Percentiles rank a stretch among this genome's conserved stretches.
phyloP scores from a whole-genome alignment of 2,888 invertebrate species.

The Sinodicranocentrus sp. region DNA sequence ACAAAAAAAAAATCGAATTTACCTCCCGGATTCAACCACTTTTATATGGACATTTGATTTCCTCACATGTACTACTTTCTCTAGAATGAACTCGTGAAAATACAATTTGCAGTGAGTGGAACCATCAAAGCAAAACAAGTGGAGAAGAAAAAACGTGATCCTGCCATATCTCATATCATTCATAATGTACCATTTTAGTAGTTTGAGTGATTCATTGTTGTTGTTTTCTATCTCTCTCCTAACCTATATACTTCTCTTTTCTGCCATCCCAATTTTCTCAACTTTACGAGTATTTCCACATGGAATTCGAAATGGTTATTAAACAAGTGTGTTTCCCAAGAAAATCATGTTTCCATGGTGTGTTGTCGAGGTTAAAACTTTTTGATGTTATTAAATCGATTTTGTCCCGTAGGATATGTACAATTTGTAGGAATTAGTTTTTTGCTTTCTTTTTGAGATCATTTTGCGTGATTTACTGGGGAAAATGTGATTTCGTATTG shows the following conservation, averaged over 20 bases:
- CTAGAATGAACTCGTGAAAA: neutral
- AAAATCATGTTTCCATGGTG: too few relatives aligned
- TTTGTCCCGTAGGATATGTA: too few relatives aligned
- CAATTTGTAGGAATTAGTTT: too few relatives aligned
- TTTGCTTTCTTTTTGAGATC: too few relatives aligned
- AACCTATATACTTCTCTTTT: neutral
- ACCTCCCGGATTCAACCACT: slow-evolving; percentile 42
- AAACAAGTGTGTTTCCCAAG: too few relatives aligned
- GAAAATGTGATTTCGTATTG: too few relatives aligned
- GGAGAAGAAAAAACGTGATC: neutral
- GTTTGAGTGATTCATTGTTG: slow-evolving; percentile 11
- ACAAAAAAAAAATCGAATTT: slow-evolving; percentile 44
- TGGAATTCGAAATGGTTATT: too few relatives aligned
- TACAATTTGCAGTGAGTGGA: slow-evolving; percentile 43
- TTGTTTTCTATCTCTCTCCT: too few relatives aligned
- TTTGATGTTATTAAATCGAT: too few relatives aligned
- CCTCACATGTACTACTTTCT: neutral
- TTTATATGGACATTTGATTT: neutral
- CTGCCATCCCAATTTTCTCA: neutral
- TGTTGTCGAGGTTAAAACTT: too few relatives aligned
- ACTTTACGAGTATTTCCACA: neutral
- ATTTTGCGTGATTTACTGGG: too few relatives aligned
- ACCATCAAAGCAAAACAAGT: neutral
- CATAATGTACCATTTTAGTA: slow-evolving; percentile 24
- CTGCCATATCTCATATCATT: slow-evolving; percentile 33